Conservation (phyloP, 2,888 invertebrate species). For the Pseudanteris insignis region DNA sequence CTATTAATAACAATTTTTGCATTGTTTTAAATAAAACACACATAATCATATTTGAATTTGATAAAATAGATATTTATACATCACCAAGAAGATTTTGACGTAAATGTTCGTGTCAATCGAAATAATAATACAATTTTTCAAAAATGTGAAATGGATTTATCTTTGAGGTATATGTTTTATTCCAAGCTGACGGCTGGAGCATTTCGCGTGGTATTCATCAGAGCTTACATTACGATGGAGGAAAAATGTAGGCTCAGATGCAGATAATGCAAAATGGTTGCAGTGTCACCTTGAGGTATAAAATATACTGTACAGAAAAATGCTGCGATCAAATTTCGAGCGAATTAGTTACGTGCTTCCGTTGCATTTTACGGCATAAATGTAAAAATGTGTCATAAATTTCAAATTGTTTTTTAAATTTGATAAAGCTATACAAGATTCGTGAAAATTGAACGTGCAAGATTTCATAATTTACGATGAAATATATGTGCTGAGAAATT, state of each 20-base stretch:
- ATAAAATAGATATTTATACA: too few species aligned
- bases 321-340: slow-evolving; percentile 4
- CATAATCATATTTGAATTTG: too few species aligned
- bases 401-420: neutral
- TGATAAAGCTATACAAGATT: neutral
- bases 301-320: slow-evolving; percentile 14
- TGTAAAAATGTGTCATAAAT: too few species aligned
- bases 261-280: slow-evolving; percentile 27
- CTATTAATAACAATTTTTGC: too few species aligned
- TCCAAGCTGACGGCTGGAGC: slow-evolving; percentile 19
- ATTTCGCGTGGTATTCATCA: slow-evolving; percentile 23
- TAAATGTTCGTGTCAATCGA: slow-evolving; percentile 9
- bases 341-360: neutral
- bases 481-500: too few species aligned
- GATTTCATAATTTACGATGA: too few species aligned
- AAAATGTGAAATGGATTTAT: slow-evolving; percentile 13
- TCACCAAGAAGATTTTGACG: too few species aligned
- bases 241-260: slow-evolving; percentile 25
- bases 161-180: slow-evolving; percentile 18
- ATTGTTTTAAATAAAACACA: too few species aligned
- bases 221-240: slow-evolving; percentile 26
- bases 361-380: neutral
- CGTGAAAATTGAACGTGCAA: neutral
- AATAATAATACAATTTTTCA: slow-evolving; percentile 6
- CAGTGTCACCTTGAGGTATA: slow-evolving; percentile 19